Evolutionary conservation across 2,888 invertebrate genomes (phyloP).

Genomic region (Mimas tiliae): DNA sequence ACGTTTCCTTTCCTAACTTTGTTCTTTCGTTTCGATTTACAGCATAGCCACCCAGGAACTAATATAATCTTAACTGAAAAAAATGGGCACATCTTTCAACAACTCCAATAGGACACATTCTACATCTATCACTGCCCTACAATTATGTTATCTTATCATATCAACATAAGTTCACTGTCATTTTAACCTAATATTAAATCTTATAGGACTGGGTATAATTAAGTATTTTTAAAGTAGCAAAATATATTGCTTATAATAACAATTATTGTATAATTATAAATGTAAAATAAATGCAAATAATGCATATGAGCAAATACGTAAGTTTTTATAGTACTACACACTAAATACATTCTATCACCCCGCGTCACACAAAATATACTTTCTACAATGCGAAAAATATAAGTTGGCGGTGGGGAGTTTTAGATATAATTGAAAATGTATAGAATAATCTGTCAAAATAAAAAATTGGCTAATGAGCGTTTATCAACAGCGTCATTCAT

Average conservation of each 20-base stretch:
- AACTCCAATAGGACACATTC: background rate
- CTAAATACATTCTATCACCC: constrained; percentile 6
- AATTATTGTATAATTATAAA: constrained; percentile 36
- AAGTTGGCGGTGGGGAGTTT: too few relatives aligned
- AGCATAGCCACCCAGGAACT: background rate
- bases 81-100: background rate
- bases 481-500: too few relatives aligned
- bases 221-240: constrained; percentile 15
- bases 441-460: too few relatives aligned
- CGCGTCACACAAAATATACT: constrained; percentile 8
- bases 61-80: background rate
- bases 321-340: constrained; percentile 13
- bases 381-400: background rate
- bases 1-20: too few relatives aligned
- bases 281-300: constrained; percentile 37
- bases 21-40: too few relatives aligned
- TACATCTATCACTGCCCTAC: background rate
- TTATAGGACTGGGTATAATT: background rate
- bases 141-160: background rate
- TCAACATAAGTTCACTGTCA: constrained; percentile 8
- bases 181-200: constrained; percentile 3
- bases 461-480: too few relatives aligned
- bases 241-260: constrained; percentile 20
- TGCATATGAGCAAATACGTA: constrained; percentile 18
- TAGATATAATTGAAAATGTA: too few relatives aligned